Evolutionary conservation across 1,140 invertebrate species (phyloP).

Genomic region (Habropoda laboriosa): DNA sequence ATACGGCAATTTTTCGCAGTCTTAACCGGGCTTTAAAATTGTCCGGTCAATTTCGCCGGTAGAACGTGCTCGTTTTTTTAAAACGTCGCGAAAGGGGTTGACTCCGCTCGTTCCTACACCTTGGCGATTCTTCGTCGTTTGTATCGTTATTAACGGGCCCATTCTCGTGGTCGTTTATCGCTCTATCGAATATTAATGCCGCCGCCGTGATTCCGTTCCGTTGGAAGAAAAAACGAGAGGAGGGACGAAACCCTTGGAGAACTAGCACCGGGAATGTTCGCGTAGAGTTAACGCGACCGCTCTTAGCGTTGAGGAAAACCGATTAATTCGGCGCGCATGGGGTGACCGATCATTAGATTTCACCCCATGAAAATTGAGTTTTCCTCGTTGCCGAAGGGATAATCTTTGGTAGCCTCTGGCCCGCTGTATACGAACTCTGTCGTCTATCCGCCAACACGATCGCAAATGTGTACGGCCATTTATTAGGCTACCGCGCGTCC

Average conservation of each 20-base stretch:
- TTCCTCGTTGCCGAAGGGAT: slow-evolving; percentile 75
- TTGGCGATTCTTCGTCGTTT: background rate
- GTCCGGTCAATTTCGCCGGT: slow-evolving; percentile 80
- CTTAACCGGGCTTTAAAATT: slow-evolving; percentile 82
- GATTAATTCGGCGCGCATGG: slow-evolving; percentile 71
- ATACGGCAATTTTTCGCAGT: slow-evolving; percentile 81
- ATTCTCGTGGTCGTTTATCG: background rate
- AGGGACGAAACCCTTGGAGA: background rate
- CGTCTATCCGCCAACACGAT: slow-evolving; percentile 51
- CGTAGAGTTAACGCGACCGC: slow-evolving; percentile 34
- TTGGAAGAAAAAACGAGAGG: background rate
- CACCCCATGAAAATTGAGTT: slow-evolving; percentile 78
- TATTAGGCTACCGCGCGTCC: slow-evolving; percentile 41
- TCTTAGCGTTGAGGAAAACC: slow-evolving; percentile 69
- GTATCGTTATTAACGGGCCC: slow-evolving; percentile 36
- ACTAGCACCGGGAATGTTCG: background rate
- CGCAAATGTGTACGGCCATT: slow-evolving; percentile 52
- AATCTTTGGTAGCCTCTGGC: slow-evolving; percentile 76
- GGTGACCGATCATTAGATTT: slow-evolving; percentile 79
- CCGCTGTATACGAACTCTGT: slow-evolving; percentile 42
- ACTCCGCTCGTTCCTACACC: no score
- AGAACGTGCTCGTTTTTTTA: slow-evolving; percentile 81
- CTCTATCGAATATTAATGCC: slow-evolving; percentile 24
- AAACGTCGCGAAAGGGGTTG: slow-evolving; percentile 71
- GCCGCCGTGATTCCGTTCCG: background rate